Evolutionary conservation across 2,797 vertebrate genomes (phyloP).

Genomic region (Catamblyrhynchus diadema): DNA sequence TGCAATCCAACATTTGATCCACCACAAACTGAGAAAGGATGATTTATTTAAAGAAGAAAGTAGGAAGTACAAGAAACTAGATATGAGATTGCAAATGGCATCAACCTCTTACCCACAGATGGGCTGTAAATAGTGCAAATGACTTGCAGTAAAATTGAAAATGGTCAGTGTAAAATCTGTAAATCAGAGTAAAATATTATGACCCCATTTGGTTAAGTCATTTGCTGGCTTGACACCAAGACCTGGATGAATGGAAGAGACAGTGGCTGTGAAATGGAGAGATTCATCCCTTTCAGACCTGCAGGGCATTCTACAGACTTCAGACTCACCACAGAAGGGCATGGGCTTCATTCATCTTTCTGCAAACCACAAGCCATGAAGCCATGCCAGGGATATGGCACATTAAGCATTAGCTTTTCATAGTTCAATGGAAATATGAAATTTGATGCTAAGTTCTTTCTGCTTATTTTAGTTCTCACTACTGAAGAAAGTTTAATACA

Average conservation of each 20-base stretch:
- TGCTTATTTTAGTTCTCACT: background rate
- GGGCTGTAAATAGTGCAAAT: background rate
- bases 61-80: background rate
- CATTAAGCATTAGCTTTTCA: background rate
- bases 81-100: background rate
- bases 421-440: background rate
- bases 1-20: background rate
- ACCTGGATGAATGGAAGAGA: background rate
- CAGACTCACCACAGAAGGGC: background rate
- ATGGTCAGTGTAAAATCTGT: background rate
- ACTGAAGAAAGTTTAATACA: background rate
- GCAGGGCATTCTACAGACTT: background rate
- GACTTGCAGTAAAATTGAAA: background rate
- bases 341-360: background rate
- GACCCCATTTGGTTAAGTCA: background rate
- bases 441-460: background rate
- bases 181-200: background rate
- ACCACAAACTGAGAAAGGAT: background rate
- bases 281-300: background rate
- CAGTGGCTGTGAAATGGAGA: background rate
- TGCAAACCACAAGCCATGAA: background rate
- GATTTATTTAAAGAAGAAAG: background rate
- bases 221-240: background rate
- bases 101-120: background rate
- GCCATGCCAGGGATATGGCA: background rate